Evolutionary conservation across 2,888 invertebrate species (phyloP).

Genomic region (Aphelenchoides bicaudatus): DNA sequence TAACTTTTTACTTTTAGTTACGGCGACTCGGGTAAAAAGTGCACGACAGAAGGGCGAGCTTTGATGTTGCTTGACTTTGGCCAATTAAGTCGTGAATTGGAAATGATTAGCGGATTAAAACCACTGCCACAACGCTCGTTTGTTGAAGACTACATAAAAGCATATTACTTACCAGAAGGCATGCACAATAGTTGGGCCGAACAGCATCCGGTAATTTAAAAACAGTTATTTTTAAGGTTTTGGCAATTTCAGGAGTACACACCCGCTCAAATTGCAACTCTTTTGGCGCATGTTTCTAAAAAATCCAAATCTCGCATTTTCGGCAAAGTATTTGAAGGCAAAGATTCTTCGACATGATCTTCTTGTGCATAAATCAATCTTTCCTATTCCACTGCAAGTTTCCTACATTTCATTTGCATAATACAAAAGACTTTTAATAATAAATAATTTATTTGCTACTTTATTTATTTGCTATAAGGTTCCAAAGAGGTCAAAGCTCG

Average conservation of each 20-base stretch:
- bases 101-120: constrained; percentile 74
- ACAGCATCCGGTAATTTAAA: constrained; percentile 70
- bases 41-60: constrained; percentile 90
- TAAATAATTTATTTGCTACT: too few species aligned
- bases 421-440: background rate
- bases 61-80: constrained; percentile 96
- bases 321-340: constrained; percentile 1
- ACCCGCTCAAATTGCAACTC: constrained; percentile 76
- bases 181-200: constrained; percentile 83
- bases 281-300: constrained; percentile 79
- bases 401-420: background rate
- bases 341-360: background rate
- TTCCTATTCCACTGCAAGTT: constrained; percentile 4
- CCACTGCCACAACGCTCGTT: constrained; percentile 82
- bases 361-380: constrained; percentile 6
- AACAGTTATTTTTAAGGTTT: background rate
- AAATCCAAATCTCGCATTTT: constrained; percentile 11
- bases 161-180: constrained; percentile 84
- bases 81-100: constrained; percentile 80
- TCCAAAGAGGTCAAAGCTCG: constrained; percentile 22
- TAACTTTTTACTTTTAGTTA: constrained; percentile 63
- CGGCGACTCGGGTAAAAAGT: constrained; percentile 78
- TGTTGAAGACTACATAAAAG: constrained; percentile 91
- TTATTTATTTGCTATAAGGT: constrained; percentile 16
- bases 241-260: constrained; percentile 74